Base-by-base conservation (phyloP, 1,140 invertebrate genomes). In the Bombus sylvicola region DNA sequence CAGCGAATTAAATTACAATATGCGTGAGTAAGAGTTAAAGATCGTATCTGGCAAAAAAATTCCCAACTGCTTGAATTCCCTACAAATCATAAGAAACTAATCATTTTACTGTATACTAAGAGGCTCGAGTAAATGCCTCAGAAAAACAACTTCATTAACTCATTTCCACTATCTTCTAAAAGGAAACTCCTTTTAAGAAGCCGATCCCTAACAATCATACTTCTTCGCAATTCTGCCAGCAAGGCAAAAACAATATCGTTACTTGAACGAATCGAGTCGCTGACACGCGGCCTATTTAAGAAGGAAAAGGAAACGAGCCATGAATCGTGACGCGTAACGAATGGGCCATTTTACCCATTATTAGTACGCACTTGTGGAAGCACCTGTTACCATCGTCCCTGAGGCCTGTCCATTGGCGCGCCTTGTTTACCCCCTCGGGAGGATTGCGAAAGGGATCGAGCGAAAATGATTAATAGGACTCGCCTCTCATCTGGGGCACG, bases 381-480 rank as follows among this genome's bases (percentile, higher is more conserved):
- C 83, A 90, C 80, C 88, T 87, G 88, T 90, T 89, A 81, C 85
- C 66, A 53, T 81, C 64, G 39, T 57, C 47, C 69, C 64, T 66
- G 47, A 22, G 68, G 62, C 43, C 59, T 87, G 74, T 85, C 73
- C 76, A 69, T 34, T 62, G 59, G 25, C 2, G 64, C 31, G 69
- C 28, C 68, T 68, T 37, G 57, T 64, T 80, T 81, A 53, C 87
- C 68, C 34, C n/a, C 66, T 64, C 64, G 0, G 62, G 66, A 64
- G 84, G 47, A 87, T 90, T 75, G 86, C 82, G 78, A 89, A 62
- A 89, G 74, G 77, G 53, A 75, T 81, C 85, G 41, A 31, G 43
- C 53, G 68, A 76, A 89, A 87, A 89, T 90, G 81, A 90, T 89
- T 87, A 87, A 89, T 89, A 89, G 82, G 74, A 31, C 71, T 87